These are phyloP conservation scores for Chrysina gloriosa DNA, from an alignment of 2,888 invertebrate species.

Conservation along the genomic window DNA sequence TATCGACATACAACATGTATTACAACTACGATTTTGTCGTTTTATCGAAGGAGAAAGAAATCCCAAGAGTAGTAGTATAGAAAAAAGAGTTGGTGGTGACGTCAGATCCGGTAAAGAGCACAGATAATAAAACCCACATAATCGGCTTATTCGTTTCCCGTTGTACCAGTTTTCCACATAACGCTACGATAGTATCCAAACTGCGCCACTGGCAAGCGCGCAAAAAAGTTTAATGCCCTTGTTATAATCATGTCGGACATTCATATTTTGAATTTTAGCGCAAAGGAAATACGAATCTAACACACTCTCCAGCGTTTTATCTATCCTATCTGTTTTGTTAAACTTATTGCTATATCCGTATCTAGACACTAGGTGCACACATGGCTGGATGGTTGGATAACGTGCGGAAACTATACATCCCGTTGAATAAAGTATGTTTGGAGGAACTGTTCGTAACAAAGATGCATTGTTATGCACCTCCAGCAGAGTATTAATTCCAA, in stretches of 20 bases:
- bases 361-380: no score
- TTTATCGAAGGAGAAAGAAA: conserved; percentile 13
- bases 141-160: conserved; percentile 41
- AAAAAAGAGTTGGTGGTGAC: conserved; percentile 3
- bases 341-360: not conserved
- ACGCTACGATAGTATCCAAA: conserved; percentile 16
- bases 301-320: not conserved
- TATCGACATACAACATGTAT: not conserved
- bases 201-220: conserved; percentile 6
- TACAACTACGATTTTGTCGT: not conserved
- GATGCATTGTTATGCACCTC: no score
- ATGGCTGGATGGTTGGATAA: no score
- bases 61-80: not conserved
- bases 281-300: not conserved
- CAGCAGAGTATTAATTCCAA: no score
- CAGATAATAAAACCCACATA: conserved; percentile 44
- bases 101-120: conserved; percentile 34
- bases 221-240: conserved; percentile 28
- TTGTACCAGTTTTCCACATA: conserved; percentile 19
- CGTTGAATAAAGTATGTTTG: no score
- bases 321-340: conserved; percentile 6
- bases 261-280: conserved; percentile 21
- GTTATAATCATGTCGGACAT: conserved; percentile 23
- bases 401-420: no score
- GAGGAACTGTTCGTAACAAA: no score